Evolutionary conservation across 2,888 invertebrate genomes (phyloP).

Genomic region (Omphaloscelis lunosa): DNA sequence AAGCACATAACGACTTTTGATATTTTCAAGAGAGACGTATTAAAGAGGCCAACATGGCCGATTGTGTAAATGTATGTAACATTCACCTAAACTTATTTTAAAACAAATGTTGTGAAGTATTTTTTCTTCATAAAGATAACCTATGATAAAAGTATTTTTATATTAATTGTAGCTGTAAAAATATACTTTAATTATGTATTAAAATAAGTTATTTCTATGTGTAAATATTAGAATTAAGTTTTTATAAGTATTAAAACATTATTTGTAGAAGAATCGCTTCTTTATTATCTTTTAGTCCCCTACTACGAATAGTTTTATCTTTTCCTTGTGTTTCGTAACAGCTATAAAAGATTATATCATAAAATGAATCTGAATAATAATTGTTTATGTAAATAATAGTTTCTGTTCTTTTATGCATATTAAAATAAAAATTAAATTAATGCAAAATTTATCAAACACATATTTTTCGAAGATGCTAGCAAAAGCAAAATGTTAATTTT

Average conservation of each 20-base stretch:
- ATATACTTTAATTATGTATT: slow-evolving; percentile 40
- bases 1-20: not conserved
- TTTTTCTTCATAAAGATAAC: slow-evolving; percentile 18
- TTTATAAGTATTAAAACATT: slow-evolving; percentile 56
- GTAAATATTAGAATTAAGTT: slow-evolving; percentile 61
- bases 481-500: not conserved
- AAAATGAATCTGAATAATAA: slow-evolving; percentile 11
- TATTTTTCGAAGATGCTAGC: not conserved
- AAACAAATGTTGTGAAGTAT: slow-evolving; percentile 3
- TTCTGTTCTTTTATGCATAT: slow-evolving; percentile 18
- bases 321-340: slow-evolving; percentile 15
- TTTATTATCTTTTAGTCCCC: slow-evolving; percentile 27
- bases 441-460: not conserved
- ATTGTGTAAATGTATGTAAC: slow-evolving; percentile 7
- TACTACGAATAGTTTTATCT: slow-evolving; percentile 11
- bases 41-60: no score
- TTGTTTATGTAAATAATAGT: slow-evolving; percentile 21
- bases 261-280: slow-evolving; percentile 25
- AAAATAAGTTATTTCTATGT: slow-evolving; percentile 55
- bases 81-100: not conserved
- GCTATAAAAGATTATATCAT: slow-evolving; percentile 8
- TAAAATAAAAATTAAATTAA: not conserved
- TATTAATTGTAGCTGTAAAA: slow-evolving; percentile 48
- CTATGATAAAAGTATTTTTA: slow-evolving; percentile 51
- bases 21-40: not conserved